Percentiles rank a stretch among this genome's conserved stretches.
Evolutionary conservation across 2,888 invertebrate species (phyloP).

Genomic region (Teleiodes luculella): DNA sequence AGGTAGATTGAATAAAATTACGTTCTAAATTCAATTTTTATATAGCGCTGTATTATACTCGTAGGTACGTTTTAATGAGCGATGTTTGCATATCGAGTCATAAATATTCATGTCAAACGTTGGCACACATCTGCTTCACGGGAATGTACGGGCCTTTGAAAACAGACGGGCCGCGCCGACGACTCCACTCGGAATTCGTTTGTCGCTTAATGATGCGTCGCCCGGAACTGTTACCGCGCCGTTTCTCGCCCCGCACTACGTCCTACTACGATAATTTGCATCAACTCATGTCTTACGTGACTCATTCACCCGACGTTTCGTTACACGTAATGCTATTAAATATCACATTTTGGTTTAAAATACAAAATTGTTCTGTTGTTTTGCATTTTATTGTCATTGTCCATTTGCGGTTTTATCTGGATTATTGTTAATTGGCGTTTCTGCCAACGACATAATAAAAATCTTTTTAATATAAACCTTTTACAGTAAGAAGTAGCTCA

Average conservation of each 20-base stretch:
- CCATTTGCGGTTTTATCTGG: too few species aligned
- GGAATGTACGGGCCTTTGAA: constrained; percentile 20
- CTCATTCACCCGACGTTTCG: not conserved
- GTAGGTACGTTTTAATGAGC: constrained; percentile 46
- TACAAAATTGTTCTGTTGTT: constrained; percentile 7
- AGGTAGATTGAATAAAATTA: constrained; percentile 5
- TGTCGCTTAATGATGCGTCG: constrained; percentile 31
- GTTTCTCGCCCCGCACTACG: not conserved
- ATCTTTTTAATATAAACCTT: too few species aligned
- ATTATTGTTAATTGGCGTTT: too few species aligned
- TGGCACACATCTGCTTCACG: constrained; percentile 35
- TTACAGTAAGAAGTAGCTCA: too few species aligned
- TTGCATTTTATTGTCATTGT: too few species aligned
- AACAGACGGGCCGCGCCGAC: constrained; percentile 15
- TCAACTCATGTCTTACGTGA: constrained; percentile 9
- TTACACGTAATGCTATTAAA: constrained; percentile 10
- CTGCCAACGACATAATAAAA: too few species aligned
- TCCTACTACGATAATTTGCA: constrained; percentile 26
- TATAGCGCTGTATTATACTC: constrained; percentile 31
- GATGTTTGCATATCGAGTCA: constrained; percentile 39
- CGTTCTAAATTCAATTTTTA: constrained; percentile 27
- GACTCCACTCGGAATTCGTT: constrained; percentile 29
- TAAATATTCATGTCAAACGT: constrained; percentile 49
- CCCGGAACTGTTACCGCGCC: constrained; percentile 20
- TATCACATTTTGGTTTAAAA: too few species aligned